phyloP scores from a whole-genome alignment of 2,113 vertebrate genomes.

The Columba livia region DNA sequence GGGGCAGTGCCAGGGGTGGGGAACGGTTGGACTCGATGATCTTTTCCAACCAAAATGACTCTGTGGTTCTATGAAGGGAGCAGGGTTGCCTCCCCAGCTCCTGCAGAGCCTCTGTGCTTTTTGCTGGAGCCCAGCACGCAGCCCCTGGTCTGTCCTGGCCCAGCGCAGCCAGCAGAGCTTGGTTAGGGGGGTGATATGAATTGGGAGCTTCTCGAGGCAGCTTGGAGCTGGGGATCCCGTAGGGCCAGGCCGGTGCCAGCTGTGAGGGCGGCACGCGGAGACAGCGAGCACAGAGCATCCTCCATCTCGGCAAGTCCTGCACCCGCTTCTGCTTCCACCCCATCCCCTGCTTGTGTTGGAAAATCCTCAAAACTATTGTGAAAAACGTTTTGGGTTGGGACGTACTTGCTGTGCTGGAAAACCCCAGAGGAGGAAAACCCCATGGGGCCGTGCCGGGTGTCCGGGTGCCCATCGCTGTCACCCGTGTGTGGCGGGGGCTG shows the following conservation, averaged over 20 bases:
- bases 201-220: background rate
- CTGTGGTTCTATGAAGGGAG: background rate
- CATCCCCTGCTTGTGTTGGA: background rate
- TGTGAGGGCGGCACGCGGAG: background rate
- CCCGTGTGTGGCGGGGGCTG: too few relatives aligned
- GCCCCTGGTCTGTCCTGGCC: background rate
- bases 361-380: background rate
- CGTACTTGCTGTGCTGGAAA: accelerated
- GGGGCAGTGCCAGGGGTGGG: too few relatives aligned
- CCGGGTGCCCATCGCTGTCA: too few relatives aligned
- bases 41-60: too few relatives aligned
- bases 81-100: background rate
- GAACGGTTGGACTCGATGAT: too few relatives aligned
- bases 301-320: background rate
- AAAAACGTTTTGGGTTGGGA: background rate
- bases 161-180: accelerated
- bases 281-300: background rate
- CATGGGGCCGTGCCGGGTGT: accelerated
- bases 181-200: background rate
- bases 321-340: background rate
- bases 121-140: background rate
- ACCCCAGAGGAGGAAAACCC: too few relatives aligned
- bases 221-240: background rate
- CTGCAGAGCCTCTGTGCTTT: background rate
- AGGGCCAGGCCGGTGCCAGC: background rate